Base-by-base conservation (phyloP, 1,140 invertebrate genomes). In the Sesamia nonagrioides region DNA sequence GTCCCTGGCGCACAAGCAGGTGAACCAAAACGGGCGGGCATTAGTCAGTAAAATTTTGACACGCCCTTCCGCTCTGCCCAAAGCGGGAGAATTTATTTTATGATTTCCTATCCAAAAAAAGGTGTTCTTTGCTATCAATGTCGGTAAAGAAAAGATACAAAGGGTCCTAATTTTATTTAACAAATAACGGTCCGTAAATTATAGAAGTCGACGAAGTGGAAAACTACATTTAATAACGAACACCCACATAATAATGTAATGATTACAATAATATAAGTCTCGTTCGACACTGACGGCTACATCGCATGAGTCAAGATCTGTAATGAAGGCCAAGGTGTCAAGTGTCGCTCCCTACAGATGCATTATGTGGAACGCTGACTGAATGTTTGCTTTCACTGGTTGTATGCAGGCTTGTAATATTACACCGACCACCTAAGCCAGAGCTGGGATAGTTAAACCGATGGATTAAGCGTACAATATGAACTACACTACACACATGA, bases 361-460 rank as follows among this genome's bases (percentile, higher is more conserved):
- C 89, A 86, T 88, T 88, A 89, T 86, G 85, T 87, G 88, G 87
- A 90, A 91, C 92, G 89, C 86, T 85, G 87, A 86, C 85, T 86
- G 83, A 84, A 85, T 87, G 88, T 92, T 89, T 89, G 90, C 91
- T 92, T 92, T 92, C 91, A 88, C 92, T 90, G 81, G 66, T 78
- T 80, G 80, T 83, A 77, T 91, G 86, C 89, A 91, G 84, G 84
- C 82, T 87, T 80, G 91, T 88, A 92, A 94, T 87, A 80, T 83
- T 87, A 92, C 89, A 91, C 91, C 88, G 85, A 89, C 50, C 56
- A 72, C 45, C 54, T 77, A 45, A 79, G 33, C 33, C 33, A 63
- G 72, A 58, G 18, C 33, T 15, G 56, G 68, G 78, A 84, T 81
- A 79, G 77, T 21, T 54, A 37, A 21, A 61, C 73, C 50, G 37